Conservation (phyloP, 2,113 vertebrate genomes). For the Syrmaticus mikado region DNA sequence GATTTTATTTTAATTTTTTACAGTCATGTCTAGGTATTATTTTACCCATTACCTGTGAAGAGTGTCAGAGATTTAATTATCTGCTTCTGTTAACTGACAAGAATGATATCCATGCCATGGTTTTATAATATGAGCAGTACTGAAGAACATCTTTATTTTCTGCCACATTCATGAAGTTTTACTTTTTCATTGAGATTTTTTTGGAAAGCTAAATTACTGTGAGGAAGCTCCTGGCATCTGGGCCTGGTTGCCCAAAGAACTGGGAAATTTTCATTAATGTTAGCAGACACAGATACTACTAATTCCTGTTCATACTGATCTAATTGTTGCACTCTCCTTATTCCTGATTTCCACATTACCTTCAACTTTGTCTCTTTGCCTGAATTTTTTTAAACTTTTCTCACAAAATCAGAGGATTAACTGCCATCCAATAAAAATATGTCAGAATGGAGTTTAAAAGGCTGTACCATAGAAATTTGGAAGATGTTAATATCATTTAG, state of each 20-base stretch:
- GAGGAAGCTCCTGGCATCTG: not conserved
- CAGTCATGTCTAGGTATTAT: not conserved
- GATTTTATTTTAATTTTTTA: not conserved
- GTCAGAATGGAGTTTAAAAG: not conserved
- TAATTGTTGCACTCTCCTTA: not conserved
- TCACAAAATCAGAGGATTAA: not conserved
- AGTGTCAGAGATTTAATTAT: not conserved
- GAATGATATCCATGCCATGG: not conserved
- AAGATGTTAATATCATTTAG: not conserved
- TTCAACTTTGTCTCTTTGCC: not conserved
- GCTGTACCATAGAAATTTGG: not conserved
- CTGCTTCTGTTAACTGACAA: not conserved
- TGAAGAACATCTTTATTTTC: not conserved
- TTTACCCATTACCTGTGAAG: not conserved
- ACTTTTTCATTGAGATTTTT: not conserved
- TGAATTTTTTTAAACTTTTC: not conserved
- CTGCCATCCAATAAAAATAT: not conserved
- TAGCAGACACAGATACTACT: not conserved
- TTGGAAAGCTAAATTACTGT: not conserved
- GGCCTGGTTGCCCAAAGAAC: not conserved
- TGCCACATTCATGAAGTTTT: not conserved
- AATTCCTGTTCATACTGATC: not conserved
- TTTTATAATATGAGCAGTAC: not conserved
- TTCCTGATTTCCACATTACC: not conserved
- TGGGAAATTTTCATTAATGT: slow-evolving; percentile 1